A percentile compares a stretch with the other conserved stretches of the same genome.
Conservation (phyloP, 2,888 invertebrate genomes). For the Itoplectis maculator region DNA sequence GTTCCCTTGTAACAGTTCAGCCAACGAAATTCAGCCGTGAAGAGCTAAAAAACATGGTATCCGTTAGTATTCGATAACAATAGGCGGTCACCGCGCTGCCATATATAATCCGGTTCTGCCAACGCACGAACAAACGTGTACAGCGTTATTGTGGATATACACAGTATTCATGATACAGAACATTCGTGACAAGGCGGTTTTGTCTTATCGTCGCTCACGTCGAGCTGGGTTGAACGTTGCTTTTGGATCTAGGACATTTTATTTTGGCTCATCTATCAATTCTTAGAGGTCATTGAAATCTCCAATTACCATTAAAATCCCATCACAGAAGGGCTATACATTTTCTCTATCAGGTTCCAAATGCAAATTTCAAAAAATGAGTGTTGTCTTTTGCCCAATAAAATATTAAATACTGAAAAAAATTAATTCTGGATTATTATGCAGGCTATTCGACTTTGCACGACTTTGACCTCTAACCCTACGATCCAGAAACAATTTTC, state of each 20-base stretch:
- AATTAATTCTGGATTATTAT: too few relatives aligned
- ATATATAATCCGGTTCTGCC: slow-evolving; percentile 69
- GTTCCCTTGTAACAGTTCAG: slow-evolving; percentile 85
- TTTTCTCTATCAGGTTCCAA: background rate
- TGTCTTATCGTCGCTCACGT: slow-evolving; percentile 47
- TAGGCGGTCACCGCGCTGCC: slow-evolving; percentile 76
- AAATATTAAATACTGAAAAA: too few relatives aligned
- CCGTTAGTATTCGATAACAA: slow-evolving; percentile 77
- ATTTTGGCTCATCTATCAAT: background rate
- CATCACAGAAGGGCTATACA: background rate
- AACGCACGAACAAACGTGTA: slow-evolving; percentile 68
- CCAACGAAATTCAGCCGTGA: slow-evolving; percentile 84
- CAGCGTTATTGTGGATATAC: slow-evolving; percentile 60
- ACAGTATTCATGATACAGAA: slow-evolving; percentile 60
- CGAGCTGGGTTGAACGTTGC: slow-evolving; percentile 50
- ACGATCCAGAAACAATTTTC: slow-evolving; percentile 59
- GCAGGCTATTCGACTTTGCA: too few relatives aligned
- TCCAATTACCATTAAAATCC: background rate
- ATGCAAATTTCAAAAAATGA: background rate
- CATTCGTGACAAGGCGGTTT: slow-evolving; percentile 60
- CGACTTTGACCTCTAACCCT: slow-evolving; percentile 10
- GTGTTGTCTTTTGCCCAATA: too few relatives aligned
- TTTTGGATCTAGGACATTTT: slow-evolving; percentile 48
- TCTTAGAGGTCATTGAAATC: background rate
- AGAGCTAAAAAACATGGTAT: slow-evolving; percentile 83